These are phyloP conservation scores for Propithecus coquereli DNA, from an alignment of 2,113 vertebrate species.

Conservation along the genomic window DNA sequence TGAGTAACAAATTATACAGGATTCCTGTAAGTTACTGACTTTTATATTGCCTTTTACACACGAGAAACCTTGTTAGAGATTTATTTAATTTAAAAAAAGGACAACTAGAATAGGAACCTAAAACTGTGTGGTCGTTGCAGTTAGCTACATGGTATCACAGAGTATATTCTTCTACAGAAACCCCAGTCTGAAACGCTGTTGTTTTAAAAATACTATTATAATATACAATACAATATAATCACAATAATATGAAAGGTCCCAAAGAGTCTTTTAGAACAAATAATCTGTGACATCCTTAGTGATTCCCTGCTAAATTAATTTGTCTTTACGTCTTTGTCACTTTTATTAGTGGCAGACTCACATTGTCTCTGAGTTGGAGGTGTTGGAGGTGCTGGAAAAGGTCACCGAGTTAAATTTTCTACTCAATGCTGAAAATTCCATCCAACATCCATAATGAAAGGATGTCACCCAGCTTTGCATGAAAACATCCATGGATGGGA, in stretches of 20 bases:
- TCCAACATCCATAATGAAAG: not conserved
- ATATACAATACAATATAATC: not conserved
- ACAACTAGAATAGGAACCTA: not conserved
- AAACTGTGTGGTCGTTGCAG: not conserved
- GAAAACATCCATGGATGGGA: not conserved
- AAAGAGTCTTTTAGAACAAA: not conserved
- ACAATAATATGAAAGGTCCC: not conserved
- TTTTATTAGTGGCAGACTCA: not conserved
- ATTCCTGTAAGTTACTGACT: not conserved
- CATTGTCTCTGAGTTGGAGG: not conserved
- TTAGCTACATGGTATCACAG: not conserved
- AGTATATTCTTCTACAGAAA: not conserved
- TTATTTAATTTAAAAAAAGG: not conserved
- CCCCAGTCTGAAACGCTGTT: not conserved
- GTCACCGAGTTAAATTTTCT: not conserved
- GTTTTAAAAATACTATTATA: not conserved
- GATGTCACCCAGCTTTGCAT: not conserved
- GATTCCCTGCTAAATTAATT: not conserved
- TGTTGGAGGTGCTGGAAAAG: not conserved
- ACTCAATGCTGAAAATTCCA: not conserved
- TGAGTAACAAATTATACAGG: not conserved
- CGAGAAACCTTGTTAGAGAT: not conserved
- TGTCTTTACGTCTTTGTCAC: not conserved
- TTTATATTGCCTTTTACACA: constrained; percentile 1
- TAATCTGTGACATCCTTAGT: not conserved